Base-by-base conservation (phyloP, 2,113 vertebrate species). In the Callopanchax toddi region DNA sequence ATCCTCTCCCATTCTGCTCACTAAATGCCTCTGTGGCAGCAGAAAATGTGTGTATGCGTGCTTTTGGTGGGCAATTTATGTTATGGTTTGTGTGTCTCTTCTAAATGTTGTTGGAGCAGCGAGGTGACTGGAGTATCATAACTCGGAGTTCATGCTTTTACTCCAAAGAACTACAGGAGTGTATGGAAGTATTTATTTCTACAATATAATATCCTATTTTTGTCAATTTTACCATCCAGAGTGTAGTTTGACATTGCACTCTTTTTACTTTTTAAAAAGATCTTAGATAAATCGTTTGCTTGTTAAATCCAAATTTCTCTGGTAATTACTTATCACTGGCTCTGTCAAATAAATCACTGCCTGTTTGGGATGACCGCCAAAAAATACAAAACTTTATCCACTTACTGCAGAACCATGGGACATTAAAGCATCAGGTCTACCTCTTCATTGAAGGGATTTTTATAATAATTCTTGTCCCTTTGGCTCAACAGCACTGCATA, bases 1-100 rank as follows among this genome's bases (percentile, higher is more conserved):
- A 84, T 74, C 81, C 77, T 64, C 79, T 76, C 65, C 49, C 80
- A 78, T 82, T 86, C 78, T 83, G 78, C 79, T 86, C 66, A 54
- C 73, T 80, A 81, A 85, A 83, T 71, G 74, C 75, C 72, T 86
- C 53, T 63, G 67, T 74, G 71, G 56, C 63, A 77, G 69, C 57
- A 50, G 39, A 69, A 46, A 76, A 29, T 59, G 20, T 63, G 39
- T 44, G 61, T 26, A 43, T 48, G 40, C 56, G 12, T 58, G 56
- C 12, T 59, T 34, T 67, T 51, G 21, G 17, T 61, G 58, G 67
- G 37, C 49, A 60, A 26, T 58, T 60, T 26, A 16, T 55, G 37
- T 21, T 59, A 44, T 66, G 64, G 32, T 53, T 37, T 63, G 59
- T 60, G 65, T 63, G 32, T 69, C 56, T 56, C 22, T 43, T 53